Percentiles rank a stretch among this genome's conserved stretches.
phyloP scores from a whole-genome alignment of 2,888 invertebrate genomes.

The Idaea biselata region DNA sequence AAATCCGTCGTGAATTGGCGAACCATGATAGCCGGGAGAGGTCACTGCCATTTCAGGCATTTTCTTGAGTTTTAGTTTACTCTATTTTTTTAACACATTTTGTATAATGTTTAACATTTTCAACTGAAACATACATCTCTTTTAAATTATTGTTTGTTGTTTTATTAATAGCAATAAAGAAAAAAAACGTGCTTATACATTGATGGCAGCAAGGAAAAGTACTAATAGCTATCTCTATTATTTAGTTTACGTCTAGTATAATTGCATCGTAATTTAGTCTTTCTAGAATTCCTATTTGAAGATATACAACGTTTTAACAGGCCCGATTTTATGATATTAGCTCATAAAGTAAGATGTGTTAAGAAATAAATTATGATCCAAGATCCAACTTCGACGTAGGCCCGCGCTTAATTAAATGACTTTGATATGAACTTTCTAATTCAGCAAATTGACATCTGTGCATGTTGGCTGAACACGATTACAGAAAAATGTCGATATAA shows the following conservation, averaged over 20 bases:
- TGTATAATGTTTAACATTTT: not conserved
- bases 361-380: slow-evolving; percentile 9
- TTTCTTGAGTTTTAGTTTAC: not conserved
- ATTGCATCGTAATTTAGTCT: not conserved
- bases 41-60: slow-evolving; percentile 64
- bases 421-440: slow-evolving; percentile 38
- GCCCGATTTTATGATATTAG: no score
- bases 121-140: not conserved
- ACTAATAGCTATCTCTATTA: not conserved
- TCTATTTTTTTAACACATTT: not conserved
- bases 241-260: not conserved
- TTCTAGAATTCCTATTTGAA: no score
- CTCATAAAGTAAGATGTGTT: no score
- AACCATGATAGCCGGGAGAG: slow-evolving; percentile 69
- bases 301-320: no score
- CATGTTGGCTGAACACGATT: slow-evolving; percentile 21
- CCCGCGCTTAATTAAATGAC: slow-evolving; percentile 15
- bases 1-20: slow-evolving; percentile 91
- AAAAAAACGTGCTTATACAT: not conserved
- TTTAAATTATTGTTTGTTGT: not conserved
- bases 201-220: not conserved
- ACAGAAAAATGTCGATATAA: slow-evolving; percentile 31
- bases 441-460: slow-evolving; percentile 26
- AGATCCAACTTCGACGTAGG: slow-evolving; percentile 21
- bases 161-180: not conserved